A percentile compares a stretch with the other conserved stretches of the same genome.
These are phyloP conservation scores for Physella acuta DNA, from an alignment of 1,140 invertebrate genomes.

Conservation along the genomic window DNA sequence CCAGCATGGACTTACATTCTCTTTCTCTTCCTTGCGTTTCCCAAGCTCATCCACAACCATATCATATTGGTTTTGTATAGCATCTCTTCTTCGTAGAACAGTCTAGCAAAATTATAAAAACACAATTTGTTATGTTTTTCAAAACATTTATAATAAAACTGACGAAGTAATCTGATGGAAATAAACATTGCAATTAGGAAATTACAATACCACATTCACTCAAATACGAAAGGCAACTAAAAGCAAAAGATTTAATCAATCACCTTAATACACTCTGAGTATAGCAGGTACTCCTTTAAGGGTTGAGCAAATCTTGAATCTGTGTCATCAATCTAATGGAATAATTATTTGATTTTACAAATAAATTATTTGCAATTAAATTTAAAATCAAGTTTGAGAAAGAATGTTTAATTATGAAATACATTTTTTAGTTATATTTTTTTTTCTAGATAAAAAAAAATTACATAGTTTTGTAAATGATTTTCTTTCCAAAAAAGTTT, in stretches of 20 bases:
- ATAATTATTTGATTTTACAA: not conserved
- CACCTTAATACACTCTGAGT: conserved; percentile 78
- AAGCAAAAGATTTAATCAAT: conserved; percentile 2
- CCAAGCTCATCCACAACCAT: conserved; percentile 69
- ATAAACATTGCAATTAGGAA: no score
- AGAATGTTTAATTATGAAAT: no score
- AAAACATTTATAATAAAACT: not conserved
- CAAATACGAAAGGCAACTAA: not conserved
- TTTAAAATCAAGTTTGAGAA: no score
- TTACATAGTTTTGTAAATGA: no score
- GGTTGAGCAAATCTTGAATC: conserved; percentile 60
- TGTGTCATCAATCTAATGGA: conserved; percentile 45
- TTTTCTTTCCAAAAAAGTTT: no score
- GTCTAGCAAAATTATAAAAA: conserved; percentile 34
- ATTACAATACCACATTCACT: no score
- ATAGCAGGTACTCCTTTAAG: conserved; percentile 72
- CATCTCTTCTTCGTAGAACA: conserved; percentile 69
- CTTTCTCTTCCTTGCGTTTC: conserved; percentile 68
- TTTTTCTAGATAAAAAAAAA: no score
- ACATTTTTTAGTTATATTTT: no score
- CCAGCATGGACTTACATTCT: conserved; percentile 65
- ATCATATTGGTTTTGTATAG: conserved; percentile 73
- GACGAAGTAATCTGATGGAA: no score
- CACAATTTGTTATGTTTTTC: not conserved
- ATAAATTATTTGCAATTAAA: no score